Evolutionary conservation across 2,888 invertebrate species (phyloP), one percentile per base, ranked within the genome.

Genomic region (Thera britannica): DNA sequence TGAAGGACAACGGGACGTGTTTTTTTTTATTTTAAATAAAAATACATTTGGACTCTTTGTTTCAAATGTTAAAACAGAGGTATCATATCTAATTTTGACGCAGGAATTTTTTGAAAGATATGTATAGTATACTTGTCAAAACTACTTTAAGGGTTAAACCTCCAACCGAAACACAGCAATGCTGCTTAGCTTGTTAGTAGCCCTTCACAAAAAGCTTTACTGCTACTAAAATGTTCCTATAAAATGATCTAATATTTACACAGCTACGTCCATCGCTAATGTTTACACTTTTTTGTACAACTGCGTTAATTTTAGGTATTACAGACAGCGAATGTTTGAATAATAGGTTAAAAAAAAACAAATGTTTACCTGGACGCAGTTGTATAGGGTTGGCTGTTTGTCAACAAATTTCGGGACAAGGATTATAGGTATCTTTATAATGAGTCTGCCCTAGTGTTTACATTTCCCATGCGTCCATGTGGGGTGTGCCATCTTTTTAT

Each of bases 391-490:
- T 68, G 70, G 67, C 77, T 83, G 82, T 88, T 87, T 88, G 85
- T 85, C 86, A 82, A 83, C 86, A 90, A 90, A 90, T 90, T 87
- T 23, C 85, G 77, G 85, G 86, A 87, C 90, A 86, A 71, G 57
- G 61, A 88, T 78, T 80, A 80, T 80, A 64, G 68, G 60, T 78
- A 80, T 83, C 80, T 66, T 38, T 70, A 83, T 84, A 84, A 87
- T 83, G 80, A 75, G 62, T 58, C 68, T 77, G 76, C 79, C 82
- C 80, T 79, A 75, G 76, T 92, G 91, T 93, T 93, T 93, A 87
- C 91, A 79, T 92, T 93, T 93, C 93, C 90, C 93, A 93, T 90
- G 90, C 77, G 78, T 77, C 77, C 72, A 78, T 73, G 76, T 76
- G 79, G 89, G 90, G 88, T 78, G 82, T 74, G 76, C 78, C 65